These are phyloP conservation scores for Carlito syrichta DNA, from an alignment of 2,113 vertebrate species.

Conservation along the genomic window DNA sequence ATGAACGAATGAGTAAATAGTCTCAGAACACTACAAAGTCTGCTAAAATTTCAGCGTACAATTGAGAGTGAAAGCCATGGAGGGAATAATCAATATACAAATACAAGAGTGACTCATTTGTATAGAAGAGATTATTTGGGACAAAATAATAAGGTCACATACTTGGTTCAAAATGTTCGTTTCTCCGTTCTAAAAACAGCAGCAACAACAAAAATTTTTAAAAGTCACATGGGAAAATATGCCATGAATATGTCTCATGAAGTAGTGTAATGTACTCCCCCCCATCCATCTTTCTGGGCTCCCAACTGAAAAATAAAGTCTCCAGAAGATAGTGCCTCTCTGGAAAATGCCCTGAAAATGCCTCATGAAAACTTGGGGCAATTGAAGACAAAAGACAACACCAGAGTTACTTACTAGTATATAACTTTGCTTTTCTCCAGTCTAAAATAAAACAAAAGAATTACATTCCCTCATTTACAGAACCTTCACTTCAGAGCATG, in stretches of 20 bases:
- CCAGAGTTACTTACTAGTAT: slow-evolving; percentile 33
- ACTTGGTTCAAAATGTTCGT: neutral
- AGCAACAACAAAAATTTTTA: neutral
- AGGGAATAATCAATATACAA: neutral
- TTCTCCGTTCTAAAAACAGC: slow-evolving; percentile 38
- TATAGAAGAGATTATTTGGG: neutral
- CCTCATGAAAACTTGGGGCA: neutral
- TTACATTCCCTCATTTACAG: neutral
- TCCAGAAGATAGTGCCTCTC: neutral
- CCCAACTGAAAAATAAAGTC: neutral
- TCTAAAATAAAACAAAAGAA: slow-evolving; percentile 36
- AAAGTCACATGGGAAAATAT: neutral
- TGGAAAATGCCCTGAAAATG: neutral
- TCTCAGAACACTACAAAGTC: neutral
- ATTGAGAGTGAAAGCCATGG: neutral
- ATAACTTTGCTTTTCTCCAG: slow-evolving; percentile 26
- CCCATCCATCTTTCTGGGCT: neutral
- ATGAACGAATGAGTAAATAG: neutral
- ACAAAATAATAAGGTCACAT: neutral
- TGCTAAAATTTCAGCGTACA: neutral
- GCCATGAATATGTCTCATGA: neutral
- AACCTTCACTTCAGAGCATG: neutral
- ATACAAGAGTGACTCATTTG: neutral
- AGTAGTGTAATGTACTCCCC: neutral
- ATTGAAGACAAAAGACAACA: neutral